Conservation (phyloP, 1,140 invertebrate species). For the Tetraneura akinire region DNA sequence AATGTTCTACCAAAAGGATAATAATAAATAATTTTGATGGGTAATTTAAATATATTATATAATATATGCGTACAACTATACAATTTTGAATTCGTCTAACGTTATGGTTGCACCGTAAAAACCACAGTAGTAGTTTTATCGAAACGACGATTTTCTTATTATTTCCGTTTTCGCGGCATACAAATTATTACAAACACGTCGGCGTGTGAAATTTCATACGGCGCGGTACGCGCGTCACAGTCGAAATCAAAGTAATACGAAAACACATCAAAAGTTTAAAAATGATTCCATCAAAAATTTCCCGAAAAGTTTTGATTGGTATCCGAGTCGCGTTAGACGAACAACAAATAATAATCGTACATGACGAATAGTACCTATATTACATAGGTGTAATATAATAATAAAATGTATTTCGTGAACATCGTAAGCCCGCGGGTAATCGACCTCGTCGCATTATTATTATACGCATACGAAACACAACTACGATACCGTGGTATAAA, state of each 20-base stretch:
- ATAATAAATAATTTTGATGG: no score
- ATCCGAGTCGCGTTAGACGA: background rate
- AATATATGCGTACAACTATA: no score
- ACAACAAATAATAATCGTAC: background rate
- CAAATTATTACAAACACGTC: no score
- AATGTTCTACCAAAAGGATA: background rate
- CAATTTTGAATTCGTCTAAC: no score
- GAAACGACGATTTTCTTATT: background rate
- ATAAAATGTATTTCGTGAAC: no score
- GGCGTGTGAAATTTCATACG: background rate
- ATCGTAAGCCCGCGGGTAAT: no score
- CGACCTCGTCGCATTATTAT: background rate
- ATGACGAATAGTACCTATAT: no score
- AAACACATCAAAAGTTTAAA: slow-evolving; percentile 23
- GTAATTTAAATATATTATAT: no score
- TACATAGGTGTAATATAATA: no score
- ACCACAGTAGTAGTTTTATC: no score
- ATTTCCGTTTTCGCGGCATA: background rate
- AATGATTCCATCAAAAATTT: slow-evolving; percentile 11
- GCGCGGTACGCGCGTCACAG: background rate
- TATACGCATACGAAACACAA: background rate
- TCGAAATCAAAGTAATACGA: slow-evolving; percentile 22
- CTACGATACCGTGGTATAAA: no score
- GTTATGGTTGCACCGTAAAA: no score
- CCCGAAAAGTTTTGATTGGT: slow-evolving; percentile 24